Evolutionary conservation across 2,797 vertebrate genomes (phyloP), one percentile per base, ranked within the genome.

Genomic region (Ispidina picta): DNA sequence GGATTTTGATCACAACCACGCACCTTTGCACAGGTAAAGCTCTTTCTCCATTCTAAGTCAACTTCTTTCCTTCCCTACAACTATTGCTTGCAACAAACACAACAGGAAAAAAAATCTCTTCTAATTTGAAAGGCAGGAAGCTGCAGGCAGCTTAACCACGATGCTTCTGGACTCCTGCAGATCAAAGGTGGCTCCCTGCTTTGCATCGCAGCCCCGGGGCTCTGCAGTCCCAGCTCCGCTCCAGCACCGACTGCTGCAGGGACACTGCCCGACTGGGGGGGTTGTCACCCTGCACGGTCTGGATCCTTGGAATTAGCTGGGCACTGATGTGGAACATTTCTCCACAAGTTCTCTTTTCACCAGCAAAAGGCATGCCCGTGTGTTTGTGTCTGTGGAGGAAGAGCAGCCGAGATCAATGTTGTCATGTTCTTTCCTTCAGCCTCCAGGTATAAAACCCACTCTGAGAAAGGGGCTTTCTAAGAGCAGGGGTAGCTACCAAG

Each of bases 281-380:
- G 33, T 92, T 94, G 88, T 83, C 91, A 91, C 74, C 83, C 88
- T 79, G 41, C 10, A 2, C 17, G 31, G 73, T 76, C 77, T 82
- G 35, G 60, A 17, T 66, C 54, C 76, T 88, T 91, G 89, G 43
- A 84, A 86, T 95, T 88, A 91, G 70, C 44, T 33, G 59, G 33
- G 58, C 76, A 85, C 78, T 86, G 81, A 75, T 5, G 17, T 0
- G 0, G 21, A 49, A 76, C 49, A 28, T 86, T 90, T 56, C 63
- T 66, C 4, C 49, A 39, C 18, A 17, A 60, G 26, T 75, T 71
- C 37, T 17, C 20, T 76, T 81, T 86, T 55, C 60, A 70, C n/a
- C 49, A 54, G 48, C 33, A 73, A 91, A 49, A 48, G 23, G 26
- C 52, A 54, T 25, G n/a, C 7, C 39, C 21, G 0, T 11, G 12